Percentiles rank a stretch among this genome's conserved stretches.
Conservation (phyloP, 2,888 invertebrate species). For the Macrosoma leucophasiata region DNA sequence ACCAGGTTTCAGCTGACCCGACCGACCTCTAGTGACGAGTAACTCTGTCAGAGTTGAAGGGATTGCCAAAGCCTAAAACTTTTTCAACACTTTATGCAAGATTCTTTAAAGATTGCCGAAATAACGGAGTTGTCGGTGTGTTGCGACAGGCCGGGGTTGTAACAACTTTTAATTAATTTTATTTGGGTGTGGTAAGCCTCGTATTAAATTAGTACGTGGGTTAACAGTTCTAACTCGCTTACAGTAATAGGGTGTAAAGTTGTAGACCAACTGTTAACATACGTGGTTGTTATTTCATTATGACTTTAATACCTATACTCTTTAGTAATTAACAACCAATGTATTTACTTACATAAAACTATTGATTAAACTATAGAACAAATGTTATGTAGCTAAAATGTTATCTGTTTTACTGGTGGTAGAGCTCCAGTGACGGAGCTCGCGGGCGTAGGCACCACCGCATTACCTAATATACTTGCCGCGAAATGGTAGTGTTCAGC, state of each 20-base stretch:
- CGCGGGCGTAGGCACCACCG: too few relatives aligned
- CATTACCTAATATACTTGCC: too few relatives aligned
- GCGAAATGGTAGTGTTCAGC: too few relatives aligned
- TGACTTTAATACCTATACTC: too few relatives aligned
- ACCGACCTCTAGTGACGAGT: constrained; percentile 65
- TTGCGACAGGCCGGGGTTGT: too few relatives aligned
- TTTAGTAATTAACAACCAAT: too few relatives aligned
- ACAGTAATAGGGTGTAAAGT: constrained; percentile 23
- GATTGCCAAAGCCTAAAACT: constrained; percentile 24
- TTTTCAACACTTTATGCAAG: constrained; percentile 16
- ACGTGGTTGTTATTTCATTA: too few relatives aligned
- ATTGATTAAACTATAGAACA: too few relatives aligned
- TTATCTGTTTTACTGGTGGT: neutral
- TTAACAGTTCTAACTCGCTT: constrained; percentile 20
- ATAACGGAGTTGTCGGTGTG: too few relatives aligned
- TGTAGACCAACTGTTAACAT: constrained; percentile 18
- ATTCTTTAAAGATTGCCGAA: constrained; percentile 3
- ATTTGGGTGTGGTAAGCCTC: constrained; percentile 19
- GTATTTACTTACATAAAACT: too few relatives aligned
- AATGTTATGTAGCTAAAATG: neutral
- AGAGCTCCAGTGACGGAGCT: neutral
- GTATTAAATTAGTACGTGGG: constrained; percentile 20
- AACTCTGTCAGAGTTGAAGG: constrained; percentile 49
- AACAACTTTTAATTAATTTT: constrained; percentile 24
- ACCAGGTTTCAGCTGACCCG: constrained; percentile 62